Evolutionary conservation across 2,797 vertebrate species (phyloP), one percentile per base, ranked within the genome.

Genomic region (Diglossa cyanea): DNA sequence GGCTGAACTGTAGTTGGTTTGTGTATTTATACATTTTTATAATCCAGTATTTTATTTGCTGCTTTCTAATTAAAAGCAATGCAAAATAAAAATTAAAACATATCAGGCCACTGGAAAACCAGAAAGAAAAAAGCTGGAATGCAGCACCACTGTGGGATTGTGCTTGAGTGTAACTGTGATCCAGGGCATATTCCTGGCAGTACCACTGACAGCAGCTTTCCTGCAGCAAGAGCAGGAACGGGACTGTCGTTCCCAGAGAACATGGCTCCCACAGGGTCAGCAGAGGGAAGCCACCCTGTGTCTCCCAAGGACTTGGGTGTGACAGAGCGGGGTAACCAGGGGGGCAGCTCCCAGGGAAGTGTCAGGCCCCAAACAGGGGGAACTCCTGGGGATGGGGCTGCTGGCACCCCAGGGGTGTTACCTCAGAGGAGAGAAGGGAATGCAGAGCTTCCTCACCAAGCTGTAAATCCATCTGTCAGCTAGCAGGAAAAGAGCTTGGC

Each of bases 221-320:
- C 65, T 44, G 39, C 87, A 68, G 47, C 53, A 11, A 7, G 11
- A 51, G 73, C 60, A 47, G 33, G 48, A 37, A 0, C 0, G 39
- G 30, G n/a, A 21, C 47, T 57, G 10, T 40, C 58, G 6, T 2
- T 48, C 57, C 26, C 21, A 40, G 40, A 55, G 37, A 26, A 18
- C 1, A 1, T 11, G 1, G 4, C 45, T 62, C 17, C 67, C 18
- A 1, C 0, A 7, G 84, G 39, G 9, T 19, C 10, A 53, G 71
- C 13, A 48, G 12, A 31, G 47, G 35, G 55, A 33, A 39, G 42
- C n/a, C 30, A 16, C n/a, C 45, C 24, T 0, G 19, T 39, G 54
- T 24, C 30, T 66, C 3, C 0, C 21, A 17, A 11, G 62, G 37
- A 7, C 5, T 15, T 20, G 6, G 63, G 44, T 31, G 79, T 0